phyloP scores from a whole-genome alignment of 2,113 vertebrate species.

The cat (Felis catus) region DNA sequence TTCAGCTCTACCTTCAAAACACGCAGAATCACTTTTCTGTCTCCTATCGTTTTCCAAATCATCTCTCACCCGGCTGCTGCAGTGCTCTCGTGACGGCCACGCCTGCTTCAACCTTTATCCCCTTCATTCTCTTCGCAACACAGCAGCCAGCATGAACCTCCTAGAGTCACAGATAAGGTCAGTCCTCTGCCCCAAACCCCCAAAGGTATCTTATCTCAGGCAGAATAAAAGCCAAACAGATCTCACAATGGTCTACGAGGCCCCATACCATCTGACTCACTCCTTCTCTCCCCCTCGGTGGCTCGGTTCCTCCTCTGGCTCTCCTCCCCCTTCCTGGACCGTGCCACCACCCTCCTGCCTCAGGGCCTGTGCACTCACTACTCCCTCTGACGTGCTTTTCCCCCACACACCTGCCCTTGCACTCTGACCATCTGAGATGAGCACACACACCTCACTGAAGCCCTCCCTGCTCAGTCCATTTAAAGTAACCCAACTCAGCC shows the following conservation, averaged over 20 bases:
- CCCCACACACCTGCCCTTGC: background rate
- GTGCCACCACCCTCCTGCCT: background rate
- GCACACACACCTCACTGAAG: background rate
- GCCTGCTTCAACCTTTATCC: background rate
- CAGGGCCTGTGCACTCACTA: background rate
- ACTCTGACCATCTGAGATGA: background rate
- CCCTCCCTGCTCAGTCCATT: background rate
- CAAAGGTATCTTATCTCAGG: background rate
- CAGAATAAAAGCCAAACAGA: background rate
- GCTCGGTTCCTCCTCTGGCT: background rate
- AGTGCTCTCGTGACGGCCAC: background rate
- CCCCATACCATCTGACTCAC: background rate
- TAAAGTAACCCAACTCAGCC: background rate
- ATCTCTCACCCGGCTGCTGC: background rate
- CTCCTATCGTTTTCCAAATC: background rate
- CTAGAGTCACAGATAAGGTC: background rate
- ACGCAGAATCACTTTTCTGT: background rate
- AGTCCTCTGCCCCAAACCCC: background rate
- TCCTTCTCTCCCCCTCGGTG: background rate
- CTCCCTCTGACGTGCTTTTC: background rate
- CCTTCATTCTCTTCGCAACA: background rate
- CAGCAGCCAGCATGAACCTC: background rate
- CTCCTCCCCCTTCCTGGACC: background rate
- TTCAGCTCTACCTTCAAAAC: background rate
- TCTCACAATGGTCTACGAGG: background rate